Evolutionary conservation across 2,113 vertebrate genomes (phyloP).

Genomic region (Scytalopus superciliaris): DNA sequence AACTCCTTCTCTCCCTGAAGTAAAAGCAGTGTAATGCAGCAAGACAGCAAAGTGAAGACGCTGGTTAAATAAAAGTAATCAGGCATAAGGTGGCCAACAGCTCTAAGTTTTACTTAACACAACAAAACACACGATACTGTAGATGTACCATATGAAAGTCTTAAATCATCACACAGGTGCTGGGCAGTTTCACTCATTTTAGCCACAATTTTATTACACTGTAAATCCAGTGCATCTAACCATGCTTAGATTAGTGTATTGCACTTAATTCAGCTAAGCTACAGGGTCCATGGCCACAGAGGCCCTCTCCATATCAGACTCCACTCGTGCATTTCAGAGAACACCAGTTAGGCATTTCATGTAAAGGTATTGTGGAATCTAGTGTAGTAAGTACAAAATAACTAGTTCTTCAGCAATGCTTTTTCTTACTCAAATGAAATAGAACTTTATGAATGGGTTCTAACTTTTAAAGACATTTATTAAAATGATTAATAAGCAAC

Average conservation of each 20-base stretch:
- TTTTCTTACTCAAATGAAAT: background rate
- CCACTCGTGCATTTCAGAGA: conserved; percentile 3
- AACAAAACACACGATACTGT: background rate
- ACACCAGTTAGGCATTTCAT: background rate
- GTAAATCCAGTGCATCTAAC: conserved; percentile 38
- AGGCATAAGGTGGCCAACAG: background rate
- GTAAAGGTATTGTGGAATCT: conserved; percentile 30
- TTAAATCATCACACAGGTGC: conserved; percentile 45
- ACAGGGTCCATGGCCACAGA: background rate
- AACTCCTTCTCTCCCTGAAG: background rate
- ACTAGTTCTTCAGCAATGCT: background rate
- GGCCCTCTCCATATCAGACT: background rate
- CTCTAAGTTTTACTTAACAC: background rate
- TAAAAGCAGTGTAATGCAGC: background rate
- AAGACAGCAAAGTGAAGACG: background rate
- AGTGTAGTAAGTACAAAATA: background rate
- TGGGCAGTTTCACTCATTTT: conserved; percentile 18
- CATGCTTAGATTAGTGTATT: background rate
- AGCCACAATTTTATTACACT: conserved; percentile 35
- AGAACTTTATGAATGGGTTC: background rate
- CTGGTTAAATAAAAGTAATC: background rate
- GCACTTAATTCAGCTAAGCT: conserved; percentile 32
- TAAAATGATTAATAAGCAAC: background rate
- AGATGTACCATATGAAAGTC: background rate
- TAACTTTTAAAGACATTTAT: background rate